phyloP scores from a whole-genome alignment of 2,113 vertebrate genomes.

The Cryptomyrus ogoouensis region DNA sequence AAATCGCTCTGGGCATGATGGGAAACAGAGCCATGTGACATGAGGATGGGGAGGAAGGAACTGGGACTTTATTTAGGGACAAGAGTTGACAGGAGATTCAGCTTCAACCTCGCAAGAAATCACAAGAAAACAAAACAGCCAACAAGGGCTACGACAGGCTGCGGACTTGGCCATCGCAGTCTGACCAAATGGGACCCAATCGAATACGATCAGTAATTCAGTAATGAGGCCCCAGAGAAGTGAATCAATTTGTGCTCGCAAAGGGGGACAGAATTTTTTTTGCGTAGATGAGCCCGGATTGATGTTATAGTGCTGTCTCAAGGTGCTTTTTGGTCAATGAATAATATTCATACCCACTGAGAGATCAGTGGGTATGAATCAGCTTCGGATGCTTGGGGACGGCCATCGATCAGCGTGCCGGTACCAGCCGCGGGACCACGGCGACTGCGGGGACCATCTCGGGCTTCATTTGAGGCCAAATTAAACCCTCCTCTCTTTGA shows the following conservation, averaged over 20 bases:
- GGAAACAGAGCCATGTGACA: neutral
- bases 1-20: neutral
- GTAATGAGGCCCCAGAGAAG: neutral
- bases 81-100: neutral
- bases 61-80: neutral
- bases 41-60: neutral
- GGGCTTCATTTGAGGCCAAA: neutral
- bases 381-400: neutral
- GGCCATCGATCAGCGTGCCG: neutral
- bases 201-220: neutral
- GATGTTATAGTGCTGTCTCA: neutral
- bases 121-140: neutral
- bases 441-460: neutral
- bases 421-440: neutral
- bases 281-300: neutral
- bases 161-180: neutral
- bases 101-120: neutral
- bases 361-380: too few species aligned
- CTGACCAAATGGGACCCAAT: neutral
- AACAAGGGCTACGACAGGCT: neutral
- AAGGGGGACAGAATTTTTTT: neutral
- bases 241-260: neutral
- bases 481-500: conserved; percentile 3
- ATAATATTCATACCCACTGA: neutral
- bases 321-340: neutral